Conservation (phyloP, 2,888 invertebrate species). For the Drosophila limbata region DNA sequence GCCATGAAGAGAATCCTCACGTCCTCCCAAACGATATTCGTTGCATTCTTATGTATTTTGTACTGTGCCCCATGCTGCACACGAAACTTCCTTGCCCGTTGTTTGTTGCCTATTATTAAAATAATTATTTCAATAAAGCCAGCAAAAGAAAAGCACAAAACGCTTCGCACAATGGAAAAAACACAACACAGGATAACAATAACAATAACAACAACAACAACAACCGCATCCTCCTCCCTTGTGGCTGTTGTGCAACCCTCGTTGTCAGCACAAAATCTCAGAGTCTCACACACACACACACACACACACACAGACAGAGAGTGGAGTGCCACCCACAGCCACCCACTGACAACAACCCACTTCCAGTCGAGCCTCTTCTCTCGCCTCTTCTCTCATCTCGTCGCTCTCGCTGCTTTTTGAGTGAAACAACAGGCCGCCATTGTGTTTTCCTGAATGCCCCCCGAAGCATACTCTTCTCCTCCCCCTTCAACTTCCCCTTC, state of each 20-base stretch:
- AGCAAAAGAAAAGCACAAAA: constrained; percentile 78
- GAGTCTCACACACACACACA: constrained; percentile 30
- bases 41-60: constrained; percentile 39
- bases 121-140: constrained; percentile 82
- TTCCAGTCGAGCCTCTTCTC: constrained; percentile 58
- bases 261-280: constrained; percentile 75
- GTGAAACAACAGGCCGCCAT: constrained; percentile 77
- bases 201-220: constrained; percentile 2
- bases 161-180: constrained; percentile 66
- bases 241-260: constrained; percentile 65
- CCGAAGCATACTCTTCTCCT: background rate
- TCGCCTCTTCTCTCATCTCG: constrained; percentile 35
- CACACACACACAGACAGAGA: constrained; percentile 10
- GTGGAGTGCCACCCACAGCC: constrained; percentile 39
- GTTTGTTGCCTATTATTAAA: constrained; percentile 82
- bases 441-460: constrained; percentile 60
- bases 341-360: constrained; percentile 57
- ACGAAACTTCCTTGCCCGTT: constrained; percentile 49
- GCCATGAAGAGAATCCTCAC: constrained; percentile 29
- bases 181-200: constrained; percentile 35
- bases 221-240: background rate
- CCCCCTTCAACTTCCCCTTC: background rate
- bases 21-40: constrained; percentile 22
- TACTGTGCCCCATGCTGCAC: constrained; percentile 38
- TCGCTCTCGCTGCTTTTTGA: constrained; percentile 70